These are phyloP conservation scores for Ptilodon capucinus DNA, from an alignment of 2,888 invertebrate genomes.

Conservation along the genomic window DNA sequence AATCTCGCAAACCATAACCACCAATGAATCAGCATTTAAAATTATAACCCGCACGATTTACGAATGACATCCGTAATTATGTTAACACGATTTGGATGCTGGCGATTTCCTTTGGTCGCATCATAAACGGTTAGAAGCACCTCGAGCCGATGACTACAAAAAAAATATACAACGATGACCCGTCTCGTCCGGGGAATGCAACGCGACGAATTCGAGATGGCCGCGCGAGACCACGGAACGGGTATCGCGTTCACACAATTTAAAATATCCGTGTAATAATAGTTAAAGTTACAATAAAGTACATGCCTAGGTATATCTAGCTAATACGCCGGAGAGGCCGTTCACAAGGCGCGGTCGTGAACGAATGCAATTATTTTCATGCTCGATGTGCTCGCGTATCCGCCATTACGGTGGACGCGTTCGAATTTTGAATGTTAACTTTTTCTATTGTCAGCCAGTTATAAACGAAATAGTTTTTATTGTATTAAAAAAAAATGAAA, in stretches of 20 bases:
- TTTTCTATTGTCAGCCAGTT: constrained; percentile 2
- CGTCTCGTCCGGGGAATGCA: constrained; percentile 61
- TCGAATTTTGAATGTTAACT: constrained; percentile 36
- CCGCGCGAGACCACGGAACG: constrained; percentile 39
- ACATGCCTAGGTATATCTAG: constrained; percentile 55
- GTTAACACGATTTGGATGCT: constrained; percentile 40
- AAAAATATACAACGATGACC: constrained; percentile 58
- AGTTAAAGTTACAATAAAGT: constrained; percentile 54
- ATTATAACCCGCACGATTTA: constrained; percentile 40
- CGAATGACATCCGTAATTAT: constrained; percentile 42
- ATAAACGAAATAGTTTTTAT: background rate
- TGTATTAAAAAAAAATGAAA: background rate
- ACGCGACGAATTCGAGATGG: constrained; percentile 70
- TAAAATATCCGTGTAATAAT: constrained; percentile 61
- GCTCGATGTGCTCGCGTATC: constrained; percentile 62
- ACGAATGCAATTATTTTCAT: constrained; percentile 73
- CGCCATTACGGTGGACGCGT: constrained; percentile 62
- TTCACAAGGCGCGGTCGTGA: constrained; percentile 68
- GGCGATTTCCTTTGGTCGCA: constrained; percentile 54
- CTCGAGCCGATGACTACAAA: constrained; percentile 53
- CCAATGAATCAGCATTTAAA: constrained; percentile 64
- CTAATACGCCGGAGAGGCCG: constrained; percentile 56
- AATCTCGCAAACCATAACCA: constrained; percentile 48
- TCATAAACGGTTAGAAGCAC: constrained; percentile 51
- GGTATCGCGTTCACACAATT: constrained; percentile 45